Evolutionary conservation across 53 echinoderm and acorn worm species (phyloP), one percentile per base, ranked within the genome.

Genomic region (Zoroaster sp.): DNA sequence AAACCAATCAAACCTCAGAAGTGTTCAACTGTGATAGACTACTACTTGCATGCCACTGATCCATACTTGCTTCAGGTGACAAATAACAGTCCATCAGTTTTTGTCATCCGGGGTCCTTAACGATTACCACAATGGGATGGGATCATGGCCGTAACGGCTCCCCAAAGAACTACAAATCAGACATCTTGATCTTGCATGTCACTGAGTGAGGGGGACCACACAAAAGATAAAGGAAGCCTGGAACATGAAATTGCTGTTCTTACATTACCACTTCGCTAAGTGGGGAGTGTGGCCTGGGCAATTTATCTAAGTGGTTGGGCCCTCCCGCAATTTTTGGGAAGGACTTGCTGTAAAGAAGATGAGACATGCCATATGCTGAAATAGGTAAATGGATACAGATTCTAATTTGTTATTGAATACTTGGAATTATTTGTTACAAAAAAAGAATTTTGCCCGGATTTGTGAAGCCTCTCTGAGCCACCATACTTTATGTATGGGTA

Each of bases 281-380:
- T 80, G 80, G 82, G n/a, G 82, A 33, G 67, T 42, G 31, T 82
- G 82, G 23, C 66, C 43, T 68, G 20, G 25, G 5, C 67, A 66
- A 68, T 59, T 82, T 66, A 82, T 42, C 12, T 39, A 82, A 67
- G 82, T 82, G 45, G 43, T 68, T 66, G n/a, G 42, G n/a, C n/a
- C n/a, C n/a, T n/a, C n/a, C 1, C 43, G 67, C 45, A 82, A 78
- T 38, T n/a, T n/a, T 55, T 38, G 55, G 59, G 13, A 38, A 78
- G 55, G 55, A 13, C 20, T 59, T 53, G 21, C 2, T 2, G 25
- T 4, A 25, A 28, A 59, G 28, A 59, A 25, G 63, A 3, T 59
- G 63, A 59, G 8, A 28, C 3, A 59, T 8, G 28, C 63, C 63
- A 59, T 59, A 28, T 28, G 63, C 25, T 3, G 23, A 21, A 11